phyloP scores from a whole-genome alignment of 2,113 vertebrate species.

The Bubo bubo region DNA sequence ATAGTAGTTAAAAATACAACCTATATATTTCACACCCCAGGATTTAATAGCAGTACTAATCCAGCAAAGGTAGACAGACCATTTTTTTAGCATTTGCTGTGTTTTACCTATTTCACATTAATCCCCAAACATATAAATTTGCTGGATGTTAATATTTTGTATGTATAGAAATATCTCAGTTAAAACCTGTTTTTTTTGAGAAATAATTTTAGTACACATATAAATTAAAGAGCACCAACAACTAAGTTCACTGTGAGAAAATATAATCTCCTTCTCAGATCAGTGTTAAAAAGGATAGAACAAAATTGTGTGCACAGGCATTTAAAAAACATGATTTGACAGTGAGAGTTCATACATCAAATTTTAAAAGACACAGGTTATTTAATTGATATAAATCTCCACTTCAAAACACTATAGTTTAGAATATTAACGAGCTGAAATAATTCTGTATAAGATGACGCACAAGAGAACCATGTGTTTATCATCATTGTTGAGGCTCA shows the following conservation, averaged over 20 bases:
- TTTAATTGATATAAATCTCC: neutral
- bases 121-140: neutral
- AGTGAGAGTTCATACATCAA: neutral
- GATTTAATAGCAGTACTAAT: neutral
- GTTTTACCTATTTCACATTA: constrained; percentile 6
- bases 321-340: neutral
- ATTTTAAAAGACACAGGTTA: neutral
- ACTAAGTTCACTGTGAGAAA: constrained; percentile 1
- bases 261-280: neutral
- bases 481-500: neutral
- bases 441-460: neutral
- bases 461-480: neutral
- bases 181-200: neutral
- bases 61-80: neutral
- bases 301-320: neutral
- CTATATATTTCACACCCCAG: neutral
- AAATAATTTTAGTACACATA: constrained; percentile 41
- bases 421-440: constrained; percentile 13
- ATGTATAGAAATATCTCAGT: constrained; percentile 5
- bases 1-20: neutral
- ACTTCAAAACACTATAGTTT: neutral
- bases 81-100: neutral
- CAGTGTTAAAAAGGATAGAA: neutral
- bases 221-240: constrained; percentile 11
- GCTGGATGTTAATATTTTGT: constrained; percentile 31